These are phyloP conservation scores for Mesitornis unicolor DNA, from an alignment of 2,113 vertebrate species.

Conservation along the genomic window DNA sequence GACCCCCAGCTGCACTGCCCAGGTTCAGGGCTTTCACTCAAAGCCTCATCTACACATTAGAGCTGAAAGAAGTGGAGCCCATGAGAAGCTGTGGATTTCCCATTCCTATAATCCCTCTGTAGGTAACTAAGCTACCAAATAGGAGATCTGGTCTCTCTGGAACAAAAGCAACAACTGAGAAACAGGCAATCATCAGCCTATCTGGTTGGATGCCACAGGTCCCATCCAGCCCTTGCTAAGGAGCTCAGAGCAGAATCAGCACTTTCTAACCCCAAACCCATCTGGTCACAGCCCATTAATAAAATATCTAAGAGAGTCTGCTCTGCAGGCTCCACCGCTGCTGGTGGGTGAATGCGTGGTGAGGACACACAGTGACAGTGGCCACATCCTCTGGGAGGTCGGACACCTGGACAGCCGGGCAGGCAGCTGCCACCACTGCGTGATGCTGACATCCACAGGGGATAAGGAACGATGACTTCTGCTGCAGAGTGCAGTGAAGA, in stretches of 20 bases:
- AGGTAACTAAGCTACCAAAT: neutral
- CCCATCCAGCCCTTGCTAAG: neutral
- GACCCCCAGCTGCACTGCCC: neutral
- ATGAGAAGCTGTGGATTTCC: neutral
- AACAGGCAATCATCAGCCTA: neutral
- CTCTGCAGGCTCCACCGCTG: neutral
- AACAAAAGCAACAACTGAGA: neutral
- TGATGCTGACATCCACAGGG: neutral
- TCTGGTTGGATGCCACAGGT: neutral
- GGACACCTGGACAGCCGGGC: neutral
- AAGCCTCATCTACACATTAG: accelerated
- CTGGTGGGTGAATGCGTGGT: neutral
- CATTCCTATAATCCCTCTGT: neutral
- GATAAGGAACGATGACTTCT: neutral
- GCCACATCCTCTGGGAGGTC: neutral
- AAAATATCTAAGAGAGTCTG: neutral
- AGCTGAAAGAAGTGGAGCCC: neutral
- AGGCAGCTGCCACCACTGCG: neutral
- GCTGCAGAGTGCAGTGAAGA: neutral
- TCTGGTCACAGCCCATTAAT: neutral
- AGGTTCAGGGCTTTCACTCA: neutral
- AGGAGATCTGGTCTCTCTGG: neutral
- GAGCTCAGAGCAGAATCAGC: neutral
- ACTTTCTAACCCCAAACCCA: neutral
- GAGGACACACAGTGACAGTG: neutral